Evolutionary conservation across 2,888 invertebrate species (phyloP), one percentile per base, ranked within the genome.

Genomic region (Drosophila recens): DNA sequence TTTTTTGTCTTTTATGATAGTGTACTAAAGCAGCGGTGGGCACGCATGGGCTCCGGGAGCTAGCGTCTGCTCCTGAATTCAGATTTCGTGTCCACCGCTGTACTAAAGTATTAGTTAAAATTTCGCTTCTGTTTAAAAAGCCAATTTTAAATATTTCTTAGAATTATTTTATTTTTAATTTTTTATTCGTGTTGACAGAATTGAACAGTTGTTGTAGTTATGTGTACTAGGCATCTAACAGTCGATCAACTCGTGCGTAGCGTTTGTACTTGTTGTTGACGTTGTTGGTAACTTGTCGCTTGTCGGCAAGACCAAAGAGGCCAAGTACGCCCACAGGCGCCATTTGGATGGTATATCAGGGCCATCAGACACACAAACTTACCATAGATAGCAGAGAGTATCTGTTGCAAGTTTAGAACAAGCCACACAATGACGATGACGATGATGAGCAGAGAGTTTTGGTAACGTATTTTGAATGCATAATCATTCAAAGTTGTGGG

Each of bases 381-480:
- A 30, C 30, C 6, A 38, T 6, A 38, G 6, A 38, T n/a, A 33
- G 30, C 67, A 45, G 30, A 48, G 11, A 6, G 23, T 45, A 58
- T 48, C 23, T 58, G 56, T 45, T 54, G 61, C 67, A 43, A 51
- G 65, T 57, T 64, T 67, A 67, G 67, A 71, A 59, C 67, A 66
- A 58, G 49, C 63, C 67, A 66, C 59, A 63, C 8, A 30, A 30
- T 30, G 30, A 30, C 30, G 8, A 48, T 54, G 54, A 53, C 34
- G 62, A 66, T 71, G 69, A 61, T 63, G 57, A 57, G 63, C 52
- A 73, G 75, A 75, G 75, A 82, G 79, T 80, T 83, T 82, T 78
- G 72, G 83, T 75, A 82, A 85, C 79, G 77, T 80, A 82, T 78
- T 80, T 76, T 72, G 85, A 84, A 87, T 89, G 67, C 46, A 70